These are phyloP conservation scores for Chauna torquata DNA, from an alignment of 2,113 vertebrate species.

Conservation along the genomic window DNA sequence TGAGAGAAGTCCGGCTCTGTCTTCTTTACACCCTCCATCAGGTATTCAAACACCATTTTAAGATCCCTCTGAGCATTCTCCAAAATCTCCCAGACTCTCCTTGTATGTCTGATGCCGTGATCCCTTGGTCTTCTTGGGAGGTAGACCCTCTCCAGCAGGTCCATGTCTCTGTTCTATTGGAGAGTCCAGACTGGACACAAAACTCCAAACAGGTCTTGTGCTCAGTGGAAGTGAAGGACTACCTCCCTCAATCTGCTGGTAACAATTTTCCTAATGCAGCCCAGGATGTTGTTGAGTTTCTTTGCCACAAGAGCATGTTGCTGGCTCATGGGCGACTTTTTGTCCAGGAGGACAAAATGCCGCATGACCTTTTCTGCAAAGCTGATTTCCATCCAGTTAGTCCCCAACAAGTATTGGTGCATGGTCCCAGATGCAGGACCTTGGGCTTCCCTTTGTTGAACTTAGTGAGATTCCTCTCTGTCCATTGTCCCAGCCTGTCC, in stretches of 20 bases:
- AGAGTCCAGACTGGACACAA: background rate
- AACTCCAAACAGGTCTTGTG: background rate
- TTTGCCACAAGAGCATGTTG: background rate
- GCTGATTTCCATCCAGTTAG: background rate
- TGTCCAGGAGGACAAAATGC: background rate
- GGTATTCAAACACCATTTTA: background rate
- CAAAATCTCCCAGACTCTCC: background rate
- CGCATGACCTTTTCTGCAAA: background rate
- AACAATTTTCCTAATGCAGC: background rate
- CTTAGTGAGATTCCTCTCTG: background rate
- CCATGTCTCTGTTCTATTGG: background rate
- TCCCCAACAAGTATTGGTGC: background rate
- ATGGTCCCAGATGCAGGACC: background rate
- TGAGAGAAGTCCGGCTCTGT: background rate
- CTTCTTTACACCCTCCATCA: background rate
- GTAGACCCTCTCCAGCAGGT: background rate
- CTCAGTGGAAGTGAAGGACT: background rate
- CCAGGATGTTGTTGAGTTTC: background rate
- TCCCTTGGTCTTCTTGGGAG: background rate
- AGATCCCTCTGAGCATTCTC: background rate
- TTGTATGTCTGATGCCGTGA: background rate
- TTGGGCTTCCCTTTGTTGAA: background rate
- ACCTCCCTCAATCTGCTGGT: background rate
- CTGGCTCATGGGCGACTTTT: background rate
- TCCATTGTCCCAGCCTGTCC: background rate